Percentiles rank a stretch among this genome's conserved stretches.
phyloP scores from a whole-genome alignment of 2,797 vertebrate species.

The Emys orbicularis region DNA sequence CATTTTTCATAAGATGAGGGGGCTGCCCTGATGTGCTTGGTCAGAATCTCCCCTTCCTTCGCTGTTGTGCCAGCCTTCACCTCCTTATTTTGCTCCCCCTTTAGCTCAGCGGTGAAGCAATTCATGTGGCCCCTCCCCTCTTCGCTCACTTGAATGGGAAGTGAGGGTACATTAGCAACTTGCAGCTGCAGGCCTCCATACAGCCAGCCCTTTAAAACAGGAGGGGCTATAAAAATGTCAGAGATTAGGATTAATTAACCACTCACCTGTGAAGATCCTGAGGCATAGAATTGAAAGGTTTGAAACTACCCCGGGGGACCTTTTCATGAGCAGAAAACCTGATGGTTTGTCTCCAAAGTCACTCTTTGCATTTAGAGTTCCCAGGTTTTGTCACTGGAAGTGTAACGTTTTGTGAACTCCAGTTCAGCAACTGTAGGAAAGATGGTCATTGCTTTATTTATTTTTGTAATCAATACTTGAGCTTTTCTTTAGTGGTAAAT shows the following conservation, averaged over 20 bases:
- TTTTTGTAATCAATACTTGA: constrained; percentile 31
- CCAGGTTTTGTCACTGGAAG: constrained; percentile 61
- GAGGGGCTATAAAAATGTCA: not conserved
- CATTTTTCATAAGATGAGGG: not conserved
- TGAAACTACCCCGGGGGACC: not conserved
- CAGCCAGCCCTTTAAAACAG: not conserved
- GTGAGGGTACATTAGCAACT: not conserved
- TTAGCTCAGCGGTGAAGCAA: not conserved
- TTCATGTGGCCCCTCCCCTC: not conserved
- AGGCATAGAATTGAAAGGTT: constrained; percentile 42
- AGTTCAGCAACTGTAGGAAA: constrained; percentile 48
- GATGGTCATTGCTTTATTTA: constrained; percentile 6
- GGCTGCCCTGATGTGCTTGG: not conserved
- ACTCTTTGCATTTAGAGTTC: constrained; percentile 59
- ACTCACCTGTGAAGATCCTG: constrained; percentile 28
- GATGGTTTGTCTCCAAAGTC: constrained; percentile 40
- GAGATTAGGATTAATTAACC: constrained; percentile 42
- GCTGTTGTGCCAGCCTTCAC: not conserved
- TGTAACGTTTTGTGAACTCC: constrained; percentile 71
- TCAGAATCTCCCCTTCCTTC: not conserved
- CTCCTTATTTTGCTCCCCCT: fast-evolving
- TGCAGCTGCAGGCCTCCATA: not conserved
- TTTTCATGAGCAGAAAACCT: constrained; percentile 54
- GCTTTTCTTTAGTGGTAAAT: constrained; percentile 15
- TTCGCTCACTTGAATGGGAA: not conserved